Evolutionary conservation across 1,140 invertebrate genomes (phyloP).

Genomic region (Rhyacophila brunnea): DNA sequence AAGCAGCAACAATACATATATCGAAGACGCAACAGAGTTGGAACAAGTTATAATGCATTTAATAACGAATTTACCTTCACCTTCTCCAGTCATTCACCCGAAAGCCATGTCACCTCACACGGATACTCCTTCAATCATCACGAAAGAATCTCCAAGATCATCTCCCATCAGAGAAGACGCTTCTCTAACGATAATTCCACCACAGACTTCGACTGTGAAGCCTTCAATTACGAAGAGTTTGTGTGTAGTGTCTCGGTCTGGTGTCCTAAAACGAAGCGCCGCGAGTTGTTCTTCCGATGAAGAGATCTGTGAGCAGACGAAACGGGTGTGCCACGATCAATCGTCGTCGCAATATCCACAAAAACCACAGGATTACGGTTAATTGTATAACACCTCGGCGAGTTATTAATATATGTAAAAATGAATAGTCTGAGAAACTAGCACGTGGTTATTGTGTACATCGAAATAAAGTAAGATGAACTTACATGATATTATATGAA

Average conservation of each 20-base stretch:
- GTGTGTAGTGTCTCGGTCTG: constrained; percentile 14
- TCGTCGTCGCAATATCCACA: too few species aligned
- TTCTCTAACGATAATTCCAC: constrained; percentile 43
- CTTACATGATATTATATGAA: too few species aligned
- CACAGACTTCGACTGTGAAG: constrained; percentile 42
- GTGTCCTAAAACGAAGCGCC: constrained; percentile 6
- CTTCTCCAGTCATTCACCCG: constrained; percentile 24
- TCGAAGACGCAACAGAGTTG: constrained; percentile 66
- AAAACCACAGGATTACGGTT: constrained; percentile 3
- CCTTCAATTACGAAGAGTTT: constrained; percentile 44
- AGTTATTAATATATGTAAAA: too few species aligned
- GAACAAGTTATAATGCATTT: constrained; percentile 68
- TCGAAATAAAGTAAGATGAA: too few species aligned
- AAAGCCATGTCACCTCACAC: constrained; percentile 8
- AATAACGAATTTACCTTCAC: constrained; percentile 59
- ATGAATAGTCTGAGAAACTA: too few species aligned
- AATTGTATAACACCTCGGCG: too few species aligned
- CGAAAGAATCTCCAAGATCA: constrained; percentile 36
- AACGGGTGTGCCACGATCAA: not conserved
- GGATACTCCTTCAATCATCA: constrained; percentile 41
- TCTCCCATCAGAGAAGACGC: constrained; percentile 39
- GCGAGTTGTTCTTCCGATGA: not conserved
- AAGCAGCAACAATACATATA: constrained; percentile 49
- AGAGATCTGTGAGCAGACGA: not conserved
- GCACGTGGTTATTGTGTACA: too few species aligned